Conservation (phyloP, 2,888 invertebrate species). For the Ganaspis brasiliensis region DNA sequence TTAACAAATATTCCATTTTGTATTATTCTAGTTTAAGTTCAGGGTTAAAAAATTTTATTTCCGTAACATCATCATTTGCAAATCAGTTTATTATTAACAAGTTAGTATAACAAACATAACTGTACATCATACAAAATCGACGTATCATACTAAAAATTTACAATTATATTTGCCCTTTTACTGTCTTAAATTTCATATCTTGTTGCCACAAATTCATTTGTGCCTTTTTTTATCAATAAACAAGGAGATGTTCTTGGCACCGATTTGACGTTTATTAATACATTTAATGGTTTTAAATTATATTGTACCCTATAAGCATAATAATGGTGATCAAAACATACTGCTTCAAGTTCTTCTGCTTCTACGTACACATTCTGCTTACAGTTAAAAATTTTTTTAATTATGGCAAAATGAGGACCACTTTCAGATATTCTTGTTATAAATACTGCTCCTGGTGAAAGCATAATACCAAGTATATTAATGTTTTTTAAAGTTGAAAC, state of each 20-base stretch:
- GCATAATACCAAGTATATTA: conserved; percentile 6
- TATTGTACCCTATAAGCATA: conserved; percentile 38
- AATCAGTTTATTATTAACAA: too few relatives aligned
- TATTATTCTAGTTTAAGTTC: too few relatives aligned
- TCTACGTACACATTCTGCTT: conserved; percentile 35
- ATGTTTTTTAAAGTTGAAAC: conserved; percentile 33
- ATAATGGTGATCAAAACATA: conserved; percentile 45
- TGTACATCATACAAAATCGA: too few relatives aligned
- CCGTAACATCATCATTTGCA: too few relatives aligned
- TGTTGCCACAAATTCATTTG: not conserved
- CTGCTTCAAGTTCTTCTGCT: conserved; percentile 21
- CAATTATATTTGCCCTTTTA: too few relatives aligned
- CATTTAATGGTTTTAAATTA: not conserved
- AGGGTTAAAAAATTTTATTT: too few relatives aligned
- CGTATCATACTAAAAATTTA: too few relatives aligned
- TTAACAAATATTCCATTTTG: too few relatives aligned
- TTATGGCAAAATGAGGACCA: conserved; percentile 39
- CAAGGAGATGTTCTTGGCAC: conserved; percentile 19
- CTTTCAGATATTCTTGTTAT: conserved; percentile 37
- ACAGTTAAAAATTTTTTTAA: conserved; percentile 43
- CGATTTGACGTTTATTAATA: conserved; percentile 13
- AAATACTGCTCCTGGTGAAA: conserved; percentile 24
- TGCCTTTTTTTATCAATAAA: conserved; percentile 26
- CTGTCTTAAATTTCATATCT: not conserved
- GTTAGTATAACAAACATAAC: too few relatives aligned